Base-by-base conservation (phyloP, 2,888 invertebrate genomes). In the Ditylenchus weischeri region DNA sequence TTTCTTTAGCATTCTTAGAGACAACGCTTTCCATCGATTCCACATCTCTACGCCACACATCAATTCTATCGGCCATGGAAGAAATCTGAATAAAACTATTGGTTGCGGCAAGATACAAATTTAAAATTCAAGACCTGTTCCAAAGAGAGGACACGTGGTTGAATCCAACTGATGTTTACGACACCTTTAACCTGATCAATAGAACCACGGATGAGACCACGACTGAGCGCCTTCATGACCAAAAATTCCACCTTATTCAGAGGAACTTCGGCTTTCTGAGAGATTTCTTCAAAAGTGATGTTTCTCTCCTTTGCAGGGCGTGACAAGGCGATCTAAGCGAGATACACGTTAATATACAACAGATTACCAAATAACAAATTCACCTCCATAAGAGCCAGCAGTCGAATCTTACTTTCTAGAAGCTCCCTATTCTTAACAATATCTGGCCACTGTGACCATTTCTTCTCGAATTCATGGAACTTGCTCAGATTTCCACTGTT, bases 191-290 rank as follows among this genome's bases (percentile, higher is more conserved):
- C 81, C 84, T 80, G 78, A 69, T 83, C 79, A 70, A 86, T 85
- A 49, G 82, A 82, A 35, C 86, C 98, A 68, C 90, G 89, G 6
- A 99, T 91, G 19, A 98, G 87, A 29, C 91, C 92, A 83, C 94
- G 90, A 0, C 95, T 92, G 36, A 98, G 84, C 0, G 96, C 96
- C 85, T 93, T 94, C 96, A 99, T 98, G 0, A 98, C 92, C 57
- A 98, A 86, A 71, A 93, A 87, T 83, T 98, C 98, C 66, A 86
- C 85, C 78, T 86, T 84, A 72, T 83, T 80, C 47, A 89, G 85
- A 0, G 91, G 91, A 67, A 95, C 86, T 74, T 90, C 88, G 5
- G 94, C 91, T 83, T 91, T 91, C 43, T 87, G 86, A 0, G 94
- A 89, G 65, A 98, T 94, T 84, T 95, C 94, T 0, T 88, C 87